These are phyloP conservation scores for Popillia japonica DNA, from an alignment of 1,140 invertebrate genomes.

Conservation along the genomic window DNA sequence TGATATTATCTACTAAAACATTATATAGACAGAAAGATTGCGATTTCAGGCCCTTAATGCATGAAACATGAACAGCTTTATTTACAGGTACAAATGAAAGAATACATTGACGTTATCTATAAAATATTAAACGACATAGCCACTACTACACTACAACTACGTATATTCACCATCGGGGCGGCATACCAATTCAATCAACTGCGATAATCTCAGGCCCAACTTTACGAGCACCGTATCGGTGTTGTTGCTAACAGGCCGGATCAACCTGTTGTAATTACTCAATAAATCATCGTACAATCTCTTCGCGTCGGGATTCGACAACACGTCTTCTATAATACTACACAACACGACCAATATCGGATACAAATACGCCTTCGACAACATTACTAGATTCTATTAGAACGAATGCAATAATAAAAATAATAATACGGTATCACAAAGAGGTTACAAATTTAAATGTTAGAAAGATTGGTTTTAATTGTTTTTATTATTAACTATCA, in stretches of 20 bases:
- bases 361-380: constrained; percentile 18
- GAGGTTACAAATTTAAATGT: not conserved
- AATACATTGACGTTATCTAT: not conserved
- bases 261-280: constrained; percentile 95
- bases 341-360: constrained; percentile 28
- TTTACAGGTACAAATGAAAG: not conserved
- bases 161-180: not conserved
- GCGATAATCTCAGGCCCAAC: constrained; percentile 89
- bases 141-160: constrained; percentile 13
- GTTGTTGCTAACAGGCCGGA: constrained; percentile 92
- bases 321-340: constrained; percentile 17
- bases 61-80: not conserved
- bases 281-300: constrained; percentile 93
- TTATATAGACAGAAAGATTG: not conserved
- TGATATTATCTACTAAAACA: not conserved
- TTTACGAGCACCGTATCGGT: constrained; percentile 93
- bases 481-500: constrained; percentile 12
- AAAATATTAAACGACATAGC: not conserved
- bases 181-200: constrained; percentile 94
- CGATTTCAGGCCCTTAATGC: not conserved
- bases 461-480: constrained; percentile 5
- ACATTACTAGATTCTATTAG: constrained; percentile 14
- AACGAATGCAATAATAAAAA: not conserved
- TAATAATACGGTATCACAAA: constrained; percentile 21
- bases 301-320: constrained; percentile 86